Percentiles rank a stretch among this genome's conserved stretches.
phyloP scores from a whole-genome alignment of 2,888 invertebrate species.

The Eustalomyia histrio region DNA sequence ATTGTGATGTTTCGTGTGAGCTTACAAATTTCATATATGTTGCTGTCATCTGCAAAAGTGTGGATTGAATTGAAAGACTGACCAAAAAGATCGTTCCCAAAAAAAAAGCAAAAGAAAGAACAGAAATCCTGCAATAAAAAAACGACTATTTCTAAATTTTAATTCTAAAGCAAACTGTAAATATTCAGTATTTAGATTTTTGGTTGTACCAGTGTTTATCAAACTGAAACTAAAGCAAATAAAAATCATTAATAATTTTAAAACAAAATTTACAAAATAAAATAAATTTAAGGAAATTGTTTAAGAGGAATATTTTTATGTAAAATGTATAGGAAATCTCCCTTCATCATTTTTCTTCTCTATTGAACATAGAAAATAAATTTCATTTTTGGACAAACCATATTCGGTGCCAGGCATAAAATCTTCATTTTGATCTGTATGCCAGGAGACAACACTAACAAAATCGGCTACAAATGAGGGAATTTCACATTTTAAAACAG shows the following conservation, averaged over 20 bases:
- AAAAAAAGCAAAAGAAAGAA: too few relatives aligned
- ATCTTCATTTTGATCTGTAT: slow-evolving; percentile 83
- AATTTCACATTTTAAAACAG: slow-evolving; percentile 92
- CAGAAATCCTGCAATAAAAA: too few relatives aligned
- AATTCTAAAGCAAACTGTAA: too few relatives aligned
- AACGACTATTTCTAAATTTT: too few relatives aligned
- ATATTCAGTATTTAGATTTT: not conserved
- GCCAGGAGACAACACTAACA: slow-evolving; percentile 92
- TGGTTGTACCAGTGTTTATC: not conserved
- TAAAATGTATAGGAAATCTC: not conserved
- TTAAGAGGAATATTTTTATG: not conserved
- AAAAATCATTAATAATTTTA: not conserved
- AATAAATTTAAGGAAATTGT: not conserved
- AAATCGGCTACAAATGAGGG: slow-evolving; percentile 97
- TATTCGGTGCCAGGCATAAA: slow-evolving; percentile 79
- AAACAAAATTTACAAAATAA: not conserved
- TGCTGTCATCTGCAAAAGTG: too few relatives aligned
- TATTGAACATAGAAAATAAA: not conserved
- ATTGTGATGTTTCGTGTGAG: too few relatives aligned
- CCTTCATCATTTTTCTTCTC: slow-evolving; percentile 13
- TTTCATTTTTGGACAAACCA: slow-evolving; percentile 74
- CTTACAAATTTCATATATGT: too few relatives aligned
- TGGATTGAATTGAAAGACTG: too few relatives aligned
- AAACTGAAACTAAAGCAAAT: not conserved
- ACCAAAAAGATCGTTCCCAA: too few relatives aligned